Evolutionary conservation across 2,888 invertebrate genomes (phyloP), one percentile per base, ranked within the genome.

Genomic region (Zaprionus obscuricornis): DNA sequence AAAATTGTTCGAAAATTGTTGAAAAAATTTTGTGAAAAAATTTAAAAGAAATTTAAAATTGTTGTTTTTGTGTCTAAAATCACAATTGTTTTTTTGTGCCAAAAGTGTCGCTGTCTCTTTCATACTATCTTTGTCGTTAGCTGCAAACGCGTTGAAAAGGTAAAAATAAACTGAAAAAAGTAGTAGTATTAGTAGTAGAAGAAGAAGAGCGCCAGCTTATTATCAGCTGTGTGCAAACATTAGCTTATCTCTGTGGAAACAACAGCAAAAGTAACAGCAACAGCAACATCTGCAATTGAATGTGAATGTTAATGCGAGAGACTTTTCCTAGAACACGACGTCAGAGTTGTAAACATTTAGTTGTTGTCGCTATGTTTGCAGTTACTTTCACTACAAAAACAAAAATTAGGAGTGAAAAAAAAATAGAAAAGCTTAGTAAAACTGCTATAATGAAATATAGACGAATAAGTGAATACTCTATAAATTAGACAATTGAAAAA

Each of bases 301-400:
- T 83, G 73, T 39, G 40, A 26, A 50, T 60, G 52, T 58, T 73
- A 57, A 52, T 56, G 63, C 52, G 31, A 18, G 11, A 8, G 40
- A 46, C 43, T 27, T 27, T 84, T 85, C 85, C 56, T 70, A 77
- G 77, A 77, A 77, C 78, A 26, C 34, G 65, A 72, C 64, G 47
- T 68, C 46, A 65, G 64, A 22, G 52, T 43, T 36, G 59, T 69
- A 63, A 75, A 55, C 56, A 49, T 73, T 47, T 66, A 66, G 66
- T 77, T 63, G 65, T 57, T 69, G 82, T 73, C 55, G 51, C 56
- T 45, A 49, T 67, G 69, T 59, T 68, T 58, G 66, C 60, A 46
- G 57, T 74, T 81, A 77, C 76, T 85, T 85, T 85, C 85, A 77
- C 77, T 77, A 40, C 26, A 64, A 59, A 66, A 62, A 49, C 20